Evolutionary conservation across 2,888 invertebrate species (phyloP).

Genomic region (Acanthosepion lycidas): DNA sequence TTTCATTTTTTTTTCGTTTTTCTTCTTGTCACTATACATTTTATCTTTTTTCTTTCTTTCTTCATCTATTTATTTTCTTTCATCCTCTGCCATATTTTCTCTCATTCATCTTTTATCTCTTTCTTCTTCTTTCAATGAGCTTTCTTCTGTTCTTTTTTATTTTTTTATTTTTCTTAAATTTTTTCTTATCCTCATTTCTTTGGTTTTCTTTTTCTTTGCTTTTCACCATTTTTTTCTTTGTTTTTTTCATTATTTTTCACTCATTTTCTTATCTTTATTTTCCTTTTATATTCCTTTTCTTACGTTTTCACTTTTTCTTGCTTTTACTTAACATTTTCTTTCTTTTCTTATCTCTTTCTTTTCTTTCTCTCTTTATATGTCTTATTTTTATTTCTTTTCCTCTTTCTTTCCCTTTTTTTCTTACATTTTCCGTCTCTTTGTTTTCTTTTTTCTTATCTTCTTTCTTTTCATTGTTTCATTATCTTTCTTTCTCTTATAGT

Average conservation of each 20-base stretch:
- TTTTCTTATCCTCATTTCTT: neutral
- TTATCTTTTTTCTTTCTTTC: neutral
- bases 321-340: neutral
- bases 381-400: neutral
- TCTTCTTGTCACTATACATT: no score
- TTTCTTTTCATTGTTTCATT: neutral
- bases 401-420: neutral
- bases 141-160: no score
- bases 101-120: neutral
- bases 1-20: no score
- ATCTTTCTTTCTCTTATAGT: neutral
- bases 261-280: neutral
- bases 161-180: neutral
- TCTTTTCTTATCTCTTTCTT: neutral
- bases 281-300: neutral
- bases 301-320: neutral
- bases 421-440: neutral
- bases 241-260: neutral
- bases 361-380: neutral
- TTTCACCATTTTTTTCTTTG: neutral
- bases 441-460: neutral
- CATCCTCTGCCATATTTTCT: neutral
- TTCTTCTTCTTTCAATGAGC: neutral
- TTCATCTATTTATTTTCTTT: neutral
- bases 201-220: neutral